A percentile compares a stretch with the other conserved stretches of the same genome.
phyloP scores from a whole-genome alignment of 1,140 invertebrate genomes.

The Cyclina sinensis region DNA sequence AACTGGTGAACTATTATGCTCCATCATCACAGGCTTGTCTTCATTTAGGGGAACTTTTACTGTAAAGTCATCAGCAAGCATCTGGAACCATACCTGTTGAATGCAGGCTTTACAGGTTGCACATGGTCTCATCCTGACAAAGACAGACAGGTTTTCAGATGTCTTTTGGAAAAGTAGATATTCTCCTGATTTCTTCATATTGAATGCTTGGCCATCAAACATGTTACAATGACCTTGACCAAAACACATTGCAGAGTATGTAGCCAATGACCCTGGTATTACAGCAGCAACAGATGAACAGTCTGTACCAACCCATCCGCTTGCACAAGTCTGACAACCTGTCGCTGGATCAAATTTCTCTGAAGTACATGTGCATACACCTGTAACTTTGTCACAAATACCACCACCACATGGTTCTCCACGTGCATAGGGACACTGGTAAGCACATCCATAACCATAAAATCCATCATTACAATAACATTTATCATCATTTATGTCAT shows the following conservation, averaged over 20 bases:
- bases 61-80: slow-evolving; percentile 40
- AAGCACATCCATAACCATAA: slow-evolving; percentile 67
- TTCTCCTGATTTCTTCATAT: slow-evolving; percentile 66
- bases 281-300: slow-evolving; percentile 58
- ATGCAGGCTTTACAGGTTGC: slow-evolving; percentile 53
- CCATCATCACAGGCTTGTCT: slow-evolving; percentile 37
- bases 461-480: slow-evolving; percentile 68
- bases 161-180: slow-evolving; percentile 54
- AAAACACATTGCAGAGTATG: slow-evolving; percentile 63
- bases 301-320: slow-evolving; percentile 66
- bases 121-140: slow-evolving; percentile 54
- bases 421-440: slow-evolving; percentile 54
- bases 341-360: slow-evolving; percentile 57
- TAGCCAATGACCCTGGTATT: slow-evolving; percentile 9
- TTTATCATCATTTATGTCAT: slow-evolving; percentile 21
- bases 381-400: slow-evolving; percentile 51
- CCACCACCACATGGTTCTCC: slow-evolving; percentile 61
- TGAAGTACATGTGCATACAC: slow-evolving; percentile 66
- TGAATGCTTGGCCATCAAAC: slow-evolving; percentile 72
- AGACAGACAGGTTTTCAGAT: slow-evolving; percentile 36
- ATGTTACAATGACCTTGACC: slow-evolving; percentile 67
- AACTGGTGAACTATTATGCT: slow-evolving; percentile 47
- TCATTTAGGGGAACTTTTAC: slow-evolving; percentile 37
- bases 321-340: slow-evolving; percentile 60
- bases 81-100: slow-evolving; percentile 58